Evolutionary conservation across 92 coral and sea anemone genomes (phyloP), one percentile per base, ranked within the genome.

Genomic region (Zoanthus gigantus): DNA sequence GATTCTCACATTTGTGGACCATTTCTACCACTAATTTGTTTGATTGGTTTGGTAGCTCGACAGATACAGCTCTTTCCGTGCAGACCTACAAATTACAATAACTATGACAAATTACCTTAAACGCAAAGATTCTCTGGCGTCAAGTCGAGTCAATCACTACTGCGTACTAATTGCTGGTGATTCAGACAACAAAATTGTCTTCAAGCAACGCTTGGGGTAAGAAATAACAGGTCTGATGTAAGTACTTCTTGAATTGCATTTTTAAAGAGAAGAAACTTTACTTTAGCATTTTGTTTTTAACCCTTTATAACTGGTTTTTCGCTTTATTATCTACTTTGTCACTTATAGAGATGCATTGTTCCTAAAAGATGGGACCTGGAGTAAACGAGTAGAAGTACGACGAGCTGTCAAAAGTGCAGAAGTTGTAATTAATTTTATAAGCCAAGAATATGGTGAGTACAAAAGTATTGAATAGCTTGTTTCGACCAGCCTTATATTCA

Each of bases 191-290:
- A 91, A 86, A 82, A 87, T 97, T 65, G 93, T 97, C 67, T 93
- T 89, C 87, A 97, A 95, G 52, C 98, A 95, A 83, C 89, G 98
- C 85, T 88, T 97, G 44, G 95, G 98, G 99, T 97, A 93, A 86
- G 93, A 5, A 56, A 17, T 69, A 69, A 9, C 8, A 8, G 6
- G 15, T 23, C 32, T 58, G 65, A 16, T 58, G 1, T 34, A 34
- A 34, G 42, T 34, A 1, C 42, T 34, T 34, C 3, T 34, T 34
- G 42, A 34, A 34, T 1, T 34, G 1, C 42, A 37, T 37, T 37
- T 37, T 37, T 37, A 37, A 37, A 8, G 0, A 18, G 69, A 10
- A 14, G 2, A 14, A 5, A 58, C 0, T 58, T 1, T 58, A 58
- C 7, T 58, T 18, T 32, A 23, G 3, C 0, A 30, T 61, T 48